phyloP scores from a whole-genome alignment of 2,113 vertebrate genomes.

The Corynorhinus townsendii region DNA sequence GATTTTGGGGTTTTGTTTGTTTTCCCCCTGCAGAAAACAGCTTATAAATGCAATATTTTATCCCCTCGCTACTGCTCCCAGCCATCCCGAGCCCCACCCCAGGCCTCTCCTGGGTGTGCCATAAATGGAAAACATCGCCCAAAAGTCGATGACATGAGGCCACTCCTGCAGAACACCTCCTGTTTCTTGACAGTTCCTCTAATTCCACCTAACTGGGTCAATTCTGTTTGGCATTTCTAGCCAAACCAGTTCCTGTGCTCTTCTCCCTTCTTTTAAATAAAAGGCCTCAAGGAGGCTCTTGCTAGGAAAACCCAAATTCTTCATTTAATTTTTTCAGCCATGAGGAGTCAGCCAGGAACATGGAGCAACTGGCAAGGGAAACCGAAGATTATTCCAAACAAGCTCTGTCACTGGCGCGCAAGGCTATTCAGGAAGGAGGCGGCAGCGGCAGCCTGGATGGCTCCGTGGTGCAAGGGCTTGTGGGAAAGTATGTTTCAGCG shows the following conservation, averaged over 20 bases:
- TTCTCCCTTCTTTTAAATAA: background rate
- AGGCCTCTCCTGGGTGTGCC: background rate
- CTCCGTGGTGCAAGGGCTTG: conserved; percentile 79
- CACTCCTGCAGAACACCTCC: background rate
- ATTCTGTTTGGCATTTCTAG: background rate
- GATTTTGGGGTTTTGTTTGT: background rate
- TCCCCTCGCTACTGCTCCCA: too few relatives aligned
- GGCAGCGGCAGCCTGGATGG: background rate
- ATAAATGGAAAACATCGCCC: background rate
- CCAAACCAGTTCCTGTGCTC: background rate
- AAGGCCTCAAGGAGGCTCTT: background rate
- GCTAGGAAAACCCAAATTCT: background rate
- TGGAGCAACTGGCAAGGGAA: conserved; percentile 70
- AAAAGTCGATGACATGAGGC: background rate
- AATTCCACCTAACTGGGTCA: background rate
- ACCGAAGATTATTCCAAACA: conserved; percentile 74
- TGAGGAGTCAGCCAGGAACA: conserved; percentile 65
- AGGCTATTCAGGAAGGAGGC: conserved; percentile 66
- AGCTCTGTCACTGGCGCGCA: conserved; percentile 76
- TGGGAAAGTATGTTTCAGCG: conserved; percentile 78
- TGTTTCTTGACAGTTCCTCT: background rate
- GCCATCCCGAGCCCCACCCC: background rate
- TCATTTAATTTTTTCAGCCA: conserved; percentile 81
- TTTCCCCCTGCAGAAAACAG: background rate
- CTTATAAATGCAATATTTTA: background rate